Evolutionary conservation across 2,113 vertebrate species (phyloP).

Genomic region (Perca fluviatilis): DNA sequence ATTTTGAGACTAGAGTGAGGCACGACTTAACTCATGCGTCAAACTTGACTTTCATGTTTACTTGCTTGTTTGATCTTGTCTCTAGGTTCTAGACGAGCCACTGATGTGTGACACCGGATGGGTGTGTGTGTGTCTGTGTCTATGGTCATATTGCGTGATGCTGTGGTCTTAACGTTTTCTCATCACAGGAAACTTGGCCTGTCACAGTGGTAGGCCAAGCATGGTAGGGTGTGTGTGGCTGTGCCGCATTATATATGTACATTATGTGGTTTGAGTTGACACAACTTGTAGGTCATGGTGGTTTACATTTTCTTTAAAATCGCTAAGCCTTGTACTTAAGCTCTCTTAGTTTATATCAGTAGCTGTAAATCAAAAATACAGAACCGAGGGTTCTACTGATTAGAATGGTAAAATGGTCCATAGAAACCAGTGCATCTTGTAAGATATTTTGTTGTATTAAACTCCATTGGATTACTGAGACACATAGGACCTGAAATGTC

Average conservation of each 20-base stretch:
- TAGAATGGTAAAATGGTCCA: background rate
- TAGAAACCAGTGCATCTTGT: background rate
- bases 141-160: background rate
- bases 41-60: slow-evolving; percentile 20
- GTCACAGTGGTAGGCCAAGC: slow-evolving; percentile 25
- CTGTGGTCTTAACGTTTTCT: slow-evolving; percentile 40
- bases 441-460: background rate
- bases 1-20: slow-evolving; percentile 1
- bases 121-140: slow-evolving; percentile 31
- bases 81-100: slow-evolving; percentile 7
- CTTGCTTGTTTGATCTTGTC: slow-evolving; percentile 2
- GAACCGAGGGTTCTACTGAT: background rate
- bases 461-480: background rate
- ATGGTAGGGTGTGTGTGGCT: slow-evolving; percentile 31
- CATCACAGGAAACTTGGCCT: slow-evolving; percentile 18
- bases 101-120: no score
- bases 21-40: background rate
- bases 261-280: slow-evolving; percentile 17
- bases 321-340: background rate
- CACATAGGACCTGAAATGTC: background rate
- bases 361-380: background rate
- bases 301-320: slow-evolving; percentile 36
- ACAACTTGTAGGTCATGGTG: background rate
- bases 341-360: background rate
- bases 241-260: background rate